phyloP scores from a whole-genome alignment of 2,113 vertebrate species.

The Leuciscus idus region DNA sequence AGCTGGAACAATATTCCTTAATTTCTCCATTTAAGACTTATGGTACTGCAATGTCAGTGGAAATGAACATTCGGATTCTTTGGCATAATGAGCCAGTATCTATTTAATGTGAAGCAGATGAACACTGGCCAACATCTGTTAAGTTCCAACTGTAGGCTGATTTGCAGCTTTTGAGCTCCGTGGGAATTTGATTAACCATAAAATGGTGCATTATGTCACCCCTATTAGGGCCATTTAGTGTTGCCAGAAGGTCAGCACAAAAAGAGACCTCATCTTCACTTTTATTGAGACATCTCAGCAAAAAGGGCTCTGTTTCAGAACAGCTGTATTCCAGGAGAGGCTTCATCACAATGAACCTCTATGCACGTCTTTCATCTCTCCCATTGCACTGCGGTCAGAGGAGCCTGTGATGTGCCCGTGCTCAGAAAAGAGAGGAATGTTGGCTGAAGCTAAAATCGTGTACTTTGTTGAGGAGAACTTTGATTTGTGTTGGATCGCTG shows the following conservation, averaged over 20 bases:
- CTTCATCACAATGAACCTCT: conserved; percentile 66
- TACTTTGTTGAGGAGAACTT: conserved; percentile 40
- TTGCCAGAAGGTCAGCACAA: conserved; percentile 72
- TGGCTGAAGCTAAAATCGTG: conserved; percentile 33
- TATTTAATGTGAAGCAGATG: conserved; percentile 59
- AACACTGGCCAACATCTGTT: conserved; percentile 66
- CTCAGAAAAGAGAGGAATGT: conserved; percentile 46
- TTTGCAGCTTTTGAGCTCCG: conserved; percentile 64
- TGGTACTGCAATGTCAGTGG: conserved; percentile 27
- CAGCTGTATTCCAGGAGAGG: conserved; percentile 68
- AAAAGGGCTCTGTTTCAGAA: conserved; percentile 72
- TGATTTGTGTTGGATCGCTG: conserved; percentile 45
- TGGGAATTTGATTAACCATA: conserved; percentile 78
- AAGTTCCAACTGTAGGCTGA: conserved; percentile 56
- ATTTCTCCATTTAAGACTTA: conserved; percentile 37
- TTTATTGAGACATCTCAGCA: conserved; percentile 72
- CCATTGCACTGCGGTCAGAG: conserved; percentile 13
- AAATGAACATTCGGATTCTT: conserved; percentile 45
- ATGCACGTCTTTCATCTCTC: conserved; percentile 59
- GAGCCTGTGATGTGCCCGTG: conserved; percentile 27
- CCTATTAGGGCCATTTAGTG: conserved; percentile 72
- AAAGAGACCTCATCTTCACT: conserved; percentile 63
- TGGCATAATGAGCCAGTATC: conserved; percentile 57
- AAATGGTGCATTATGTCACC: conserved; percentile 76
- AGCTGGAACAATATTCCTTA: conserved; percentile 36